Conservation (phyloP, 2,797 vertebrate genomes). For the Hapalemur alaotrensis region DNA sequence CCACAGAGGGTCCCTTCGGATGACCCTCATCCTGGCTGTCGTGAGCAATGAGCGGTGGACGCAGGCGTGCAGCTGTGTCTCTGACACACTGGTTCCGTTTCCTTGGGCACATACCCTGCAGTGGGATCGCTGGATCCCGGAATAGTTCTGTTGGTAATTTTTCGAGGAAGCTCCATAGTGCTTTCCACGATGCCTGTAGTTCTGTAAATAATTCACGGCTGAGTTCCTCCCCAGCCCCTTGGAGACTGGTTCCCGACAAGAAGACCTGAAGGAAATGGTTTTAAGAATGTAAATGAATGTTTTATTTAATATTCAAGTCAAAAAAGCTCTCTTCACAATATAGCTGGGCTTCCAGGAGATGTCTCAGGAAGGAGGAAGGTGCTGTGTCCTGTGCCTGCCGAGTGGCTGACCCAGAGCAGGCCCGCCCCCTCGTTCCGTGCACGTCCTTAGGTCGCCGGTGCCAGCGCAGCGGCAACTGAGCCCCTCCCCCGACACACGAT, state of each 20-base stretch:
- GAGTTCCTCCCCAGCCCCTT: not conserved
- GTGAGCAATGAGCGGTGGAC: not conserved
- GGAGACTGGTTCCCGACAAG: not conserved
- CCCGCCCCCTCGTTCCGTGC: accelerated
- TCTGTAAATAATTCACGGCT: not conserved
- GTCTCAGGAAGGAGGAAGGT: not conserved
- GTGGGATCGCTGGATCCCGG: not conserved
- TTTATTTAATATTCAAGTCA: not conserved
- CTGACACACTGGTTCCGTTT: not conserved
- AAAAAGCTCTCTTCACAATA: not conserved
- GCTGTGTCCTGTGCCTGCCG: accelerated
- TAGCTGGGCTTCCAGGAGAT: not conserved
- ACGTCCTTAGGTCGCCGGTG: not conserved
- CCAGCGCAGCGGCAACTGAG: not conserved
- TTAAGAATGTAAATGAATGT: not conserved
- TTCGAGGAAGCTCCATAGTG: not conserved
- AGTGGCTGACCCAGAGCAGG: not conserved
- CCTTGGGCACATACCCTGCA: too few species aligned
- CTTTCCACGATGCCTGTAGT: not conserved
- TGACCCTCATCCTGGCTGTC: not conserved
- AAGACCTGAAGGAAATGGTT: not conserved
- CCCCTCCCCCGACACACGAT: too few species aligned
- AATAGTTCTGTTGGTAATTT: not conserved
- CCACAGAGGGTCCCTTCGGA: not conserved
- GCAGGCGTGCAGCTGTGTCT: not conserved